A percentile compares a stretch with the other conserved stretches of the same genome.
Evolutionary conservation across 2,888 invertebrate species (phyloP).

Genomic region (Troglohyphantes excavatus): DNA sequence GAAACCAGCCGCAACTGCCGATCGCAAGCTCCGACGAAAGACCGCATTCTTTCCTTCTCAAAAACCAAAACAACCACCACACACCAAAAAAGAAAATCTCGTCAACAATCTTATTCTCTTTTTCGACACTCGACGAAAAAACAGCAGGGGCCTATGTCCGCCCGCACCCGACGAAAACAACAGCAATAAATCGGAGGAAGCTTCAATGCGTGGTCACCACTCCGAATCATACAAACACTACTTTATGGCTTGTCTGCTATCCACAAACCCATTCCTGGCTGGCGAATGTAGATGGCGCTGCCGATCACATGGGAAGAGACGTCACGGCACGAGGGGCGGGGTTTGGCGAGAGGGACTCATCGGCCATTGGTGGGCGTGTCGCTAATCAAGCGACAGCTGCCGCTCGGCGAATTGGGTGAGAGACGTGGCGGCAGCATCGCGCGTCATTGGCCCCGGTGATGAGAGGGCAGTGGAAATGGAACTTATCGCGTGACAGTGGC

Average conservation of each 20-base stretch:
- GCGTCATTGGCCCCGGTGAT: conserved; percentile 40
- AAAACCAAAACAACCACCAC: neutral
- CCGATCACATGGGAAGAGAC: neutral
- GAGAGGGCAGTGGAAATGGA: neutral
- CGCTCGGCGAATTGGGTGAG: conserved; percentile 30
- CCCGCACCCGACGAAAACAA: neutral
- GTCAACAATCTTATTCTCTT: neutral
- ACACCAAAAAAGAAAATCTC: neutral
- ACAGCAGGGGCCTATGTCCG: neutral
- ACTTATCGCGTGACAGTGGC: conserved; percentile 53
- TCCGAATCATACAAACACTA: conserved; percentile 17
- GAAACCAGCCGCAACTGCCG: too few species aligned
- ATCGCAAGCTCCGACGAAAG: neutral
- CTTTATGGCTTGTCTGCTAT: neutral
- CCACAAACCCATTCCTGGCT: conserved; percentile 3
- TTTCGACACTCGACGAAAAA: neutral
- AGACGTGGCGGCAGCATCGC: neutral
- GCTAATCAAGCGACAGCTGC: conserved; percentile 76
- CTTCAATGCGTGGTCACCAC: neutral
- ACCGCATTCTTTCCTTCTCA: neutral
- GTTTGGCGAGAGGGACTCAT: conserved; percentile 23
- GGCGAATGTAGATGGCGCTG: conserved; percentile 62
- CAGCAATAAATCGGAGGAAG: neutral
- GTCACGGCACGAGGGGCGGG: conserved; percentile 35
- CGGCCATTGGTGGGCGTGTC: conserved; percentile 75